These are phyloP conservation scores for Megamerina dolium DNA, from an alignment of 2,888 invertebrate species.

Conservation along the genomic window DNA sequence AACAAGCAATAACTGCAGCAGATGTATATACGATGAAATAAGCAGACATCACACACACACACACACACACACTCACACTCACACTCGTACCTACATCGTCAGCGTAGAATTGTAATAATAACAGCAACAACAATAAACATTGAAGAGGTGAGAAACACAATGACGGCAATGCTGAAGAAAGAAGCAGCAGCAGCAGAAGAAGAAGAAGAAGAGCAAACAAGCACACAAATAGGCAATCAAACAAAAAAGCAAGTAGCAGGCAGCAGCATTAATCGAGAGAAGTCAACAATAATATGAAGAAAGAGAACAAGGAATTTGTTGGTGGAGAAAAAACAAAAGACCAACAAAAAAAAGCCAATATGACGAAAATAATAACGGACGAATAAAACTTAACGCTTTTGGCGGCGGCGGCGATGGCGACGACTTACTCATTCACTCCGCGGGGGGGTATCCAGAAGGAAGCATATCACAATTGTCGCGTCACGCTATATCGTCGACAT, in stretches of 20 bases:
- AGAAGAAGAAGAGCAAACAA: neutral
- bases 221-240: neutral
- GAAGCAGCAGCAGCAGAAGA: slow-evolving; percentile 4
- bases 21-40: neutral
- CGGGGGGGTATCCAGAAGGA: too few species aligned
- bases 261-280: neutral
- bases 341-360: neutral
- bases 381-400: too few species aligned
- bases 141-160: too few species aligned
- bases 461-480: too few species aligned
- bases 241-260: neutral
- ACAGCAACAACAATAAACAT: too few species aligned
- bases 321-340: neutral
- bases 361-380: too few species aligned
- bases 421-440: too few species aligned
- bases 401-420: neutral
- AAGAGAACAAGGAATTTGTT: neutral
- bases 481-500: too few species aligned
- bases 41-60: slow-evolving; percentile 3
- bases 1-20: slow-evolving; percentile 7
- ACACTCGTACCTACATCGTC: too few species aligned
- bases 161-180: slow-evolving; percentile 5
- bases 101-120: too few species aligned
- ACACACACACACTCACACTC: too few species aligned
- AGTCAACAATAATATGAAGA: neutral